Conservation (phyloP, 2,113 vertebrate species). For the Pseudonaja textilis region DNA sequence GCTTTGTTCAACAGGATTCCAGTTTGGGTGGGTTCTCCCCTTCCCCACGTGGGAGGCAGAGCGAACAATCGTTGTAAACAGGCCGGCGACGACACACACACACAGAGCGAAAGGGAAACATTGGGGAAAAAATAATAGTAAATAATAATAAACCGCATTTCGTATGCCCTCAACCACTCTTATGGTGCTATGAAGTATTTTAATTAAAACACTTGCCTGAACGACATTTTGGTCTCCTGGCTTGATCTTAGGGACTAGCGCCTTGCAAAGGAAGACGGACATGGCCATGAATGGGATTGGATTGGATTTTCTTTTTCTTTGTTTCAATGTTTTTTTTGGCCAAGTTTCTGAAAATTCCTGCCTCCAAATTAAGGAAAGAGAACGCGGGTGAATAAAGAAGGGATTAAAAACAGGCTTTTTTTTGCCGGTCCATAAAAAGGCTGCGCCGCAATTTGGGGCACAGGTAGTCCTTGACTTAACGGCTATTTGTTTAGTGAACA, state of each 20-base stretch:
- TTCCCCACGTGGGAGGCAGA: neutral
- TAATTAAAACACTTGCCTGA: constrained; percentile 76
- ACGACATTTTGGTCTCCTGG: constrained; percentile 45
- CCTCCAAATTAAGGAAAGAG: neutral
- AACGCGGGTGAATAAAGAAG: neutral
- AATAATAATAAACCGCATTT: constrained; percentile 49
- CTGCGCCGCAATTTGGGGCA: neutral
- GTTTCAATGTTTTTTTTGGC: too few relatives aligned
- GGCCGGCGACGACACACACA: constrained; percentile 32
- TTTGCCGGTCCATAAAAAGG: neutral
- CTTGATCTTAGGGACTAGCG: neutral
- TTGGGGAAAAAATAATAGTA: neutral
- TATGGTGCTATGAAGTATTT: constrained; percentile 81
- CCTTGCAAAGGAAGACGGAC: neutral
- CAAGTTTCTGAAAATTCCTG: neutral
- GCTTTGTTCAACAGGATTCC: neutral
- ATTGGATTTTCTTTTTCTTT: too few relatives aligned
- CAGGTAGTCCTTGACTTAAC: too few relatives aligned
- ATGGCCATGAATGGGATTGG: neutral
- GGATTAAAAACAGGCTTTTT: neutral
- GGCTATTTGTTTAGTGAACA: too few relatives aligned
- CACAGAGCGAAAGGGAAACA: neutral
- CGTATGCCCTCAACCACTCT: constrained; percentile 71
- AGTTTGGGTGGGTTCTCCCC: constrained; percentile 13
- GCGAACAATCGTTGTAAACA: constrained; percentile 44